These are phyloP conservation scores for Gracilinanus agilis DNA, from an alignment of 2,113 vertebrate genomes.

Conservation along the genomic window DNA sequence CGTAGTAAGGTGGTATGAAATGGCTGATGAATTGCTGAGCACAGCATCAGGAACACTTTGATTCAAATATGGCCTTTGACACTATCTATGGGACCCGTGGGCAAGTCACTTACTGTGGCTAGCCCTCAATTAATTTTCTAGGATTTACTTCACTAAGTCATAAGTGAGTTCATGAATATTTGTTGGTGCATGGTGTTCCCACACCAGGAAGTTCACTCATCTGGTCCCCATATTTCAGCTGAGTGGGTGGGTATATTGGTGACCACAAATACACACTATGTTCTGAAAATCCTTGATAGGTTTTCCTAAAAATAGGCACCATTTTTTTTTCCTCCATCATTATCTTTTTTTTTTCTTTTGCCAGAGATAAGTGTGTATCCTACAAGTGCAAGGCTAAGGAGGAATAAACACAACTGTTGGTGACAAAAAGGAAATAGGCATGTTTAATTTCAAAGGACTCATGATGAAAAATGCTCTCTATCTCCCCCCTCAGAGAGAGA, in stretches of 20 bases:
- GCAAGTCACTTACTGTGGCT: neutral
- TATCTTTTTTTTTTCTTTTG: neutral
- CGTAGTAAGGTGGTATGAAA: neutral
- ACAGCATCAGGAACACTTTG: neutral
- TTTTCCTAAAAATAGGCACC: neutral
- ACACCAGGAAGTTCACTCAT: neutral
- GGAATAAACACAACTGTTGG: neutral
- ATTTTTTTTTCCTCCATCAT: neutral
- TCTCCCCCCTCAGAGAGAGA: neutral
- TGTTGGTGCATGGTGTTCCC: neutral
- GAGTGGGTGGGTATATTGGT: too few relatives aligned
- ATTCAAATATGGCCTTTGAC: neutral
- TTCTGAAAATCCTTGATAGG: slow-evolving; percentile 15
- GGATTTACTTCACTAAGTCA: neutral
- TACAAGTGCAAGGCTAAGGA: neutral
- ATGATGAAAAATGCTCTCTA: neutral
- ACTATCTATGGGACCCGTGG: neutral
- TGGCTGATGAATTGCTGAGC: neutral
- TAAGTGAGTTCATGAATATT: neutral
- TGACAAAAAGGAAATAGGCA: neutral
- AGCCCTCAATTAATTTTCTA: neutral
- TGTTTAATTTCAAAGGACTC: neutral
- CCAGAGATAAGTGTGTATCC: neutral
- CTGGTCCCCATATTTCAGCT: too few relatives aligned
- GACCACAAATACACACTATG: too few relatives aligned